Base-by-base conservation (phyloP, 2,888 invertebrate genomes). In the Sceliomorpha sp. region DNA sequence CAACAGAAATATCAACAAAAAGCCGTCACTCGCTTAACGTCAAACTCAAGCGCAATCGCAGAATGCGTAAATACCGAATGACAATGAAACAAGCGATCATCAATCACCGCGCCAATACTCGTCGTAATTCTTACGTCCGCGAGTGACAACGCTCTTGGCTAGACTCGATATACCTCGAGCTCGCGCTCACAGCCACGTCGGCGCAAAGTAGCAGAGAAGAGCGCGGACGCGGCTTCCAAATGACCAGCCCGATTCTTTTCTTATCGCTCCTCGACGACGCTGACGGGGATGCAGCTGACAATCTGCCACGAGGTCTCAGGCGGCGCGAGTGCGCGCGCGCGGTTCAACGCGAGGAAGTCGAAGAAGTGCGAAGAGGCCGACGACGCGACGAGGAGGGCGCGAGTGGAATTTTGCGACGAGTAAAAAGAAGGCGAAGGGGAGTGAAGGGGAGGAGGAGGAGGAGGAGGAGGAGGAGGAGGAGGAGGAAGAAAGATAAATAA, bases 291-390 rank as follows among this genome's bases (percentile, higher is more conserved):
- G 53, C 55, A 56, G 60, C 73, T 78, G 75, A 75, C 74, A 72
- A 63, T 71, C 68, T 77, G 73, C 77, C 78, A 77, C 62, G 70
- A 73, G 69, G 72, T 78, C 74, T 80, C 74, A 74, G 76, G 76
- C n/a, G n/a, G n/a, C n/a, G n/a, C n/a, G n/a, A n/a, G n/a, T n/a
- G n/a, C n/a, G n/a, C 75, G 77, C 78, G 78, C 76, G 77, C 64
- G 69, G 70, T 70, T 70, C 70, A 67, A 60, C 53, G 32, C 53
- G 64, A 77, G 75, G 70, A 78, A 79, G 73, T 74, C 72, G 50
- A 58, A 67, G 62, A 76, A 80, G 73, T 73, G 74, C 73, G 74
- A 63, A 62, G 50, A 70, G 56, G 42, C n/a, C n/a, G n/a, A n/a
- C n/a, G n/a, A n/a, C 63, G 27, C n/a, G 47, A 31, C 20, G 69